These are phyloP conservation scores for Scomberomorus guttatus DNA, from an alignment of 2,797 vertebrate species.

Conservation along the genomic window DNA sequence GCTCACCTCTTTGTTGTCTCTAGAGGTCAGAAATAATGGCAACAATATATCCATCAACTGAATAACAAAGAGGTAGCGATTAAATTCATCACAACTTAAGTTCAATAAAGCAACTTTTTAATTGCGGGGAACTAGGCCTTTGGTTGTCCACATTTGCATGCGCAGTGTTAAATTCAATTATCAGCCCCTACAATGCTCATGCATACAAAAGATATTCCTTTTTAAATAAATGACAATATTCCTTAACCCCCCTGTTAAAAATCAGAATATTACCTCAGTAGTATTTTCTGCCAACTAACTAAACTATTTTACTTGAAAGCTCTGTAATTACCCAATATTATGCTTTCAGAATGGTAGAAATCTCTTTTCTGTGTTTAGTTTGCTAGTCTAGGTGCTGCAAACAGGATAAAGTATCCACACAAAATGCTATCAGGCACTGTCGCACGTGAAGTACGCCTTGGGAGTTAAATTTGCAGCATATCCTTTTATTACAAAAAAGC, in stretches of 20 bases:
- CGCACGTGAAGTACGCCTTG: background rate
- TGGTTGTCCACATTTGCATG: constrained; percentile 18
- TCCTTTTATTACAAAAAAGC: background rate
- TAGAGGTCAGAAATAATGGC: constrained; percentile 22
- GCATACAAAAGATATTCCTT: constrained; percentile 16
- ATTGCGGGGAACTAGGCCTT: background rate
- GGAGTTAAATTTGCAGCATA: background rate
- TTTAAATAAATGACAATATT: constrained; percentile 6
- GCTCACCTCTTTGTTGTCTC: background rate
- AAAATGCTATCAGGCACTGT: background rate
- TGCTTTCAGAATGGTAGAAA: background rate
- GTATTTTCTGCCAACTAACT: background rate
- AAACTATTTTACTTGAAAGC: background rate
- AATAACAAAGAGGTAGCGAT: background rate
- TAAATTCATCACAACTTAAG: background rate
- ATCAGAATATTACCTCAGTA: background rate
- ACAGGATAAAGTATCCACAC: background rate
- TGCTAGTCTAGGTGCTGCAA: background rate
- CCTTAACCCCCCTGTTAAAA: constrained; percentile 1
- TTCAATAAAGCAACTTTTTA: background rate
- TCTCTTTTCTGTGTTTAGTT: background rate
- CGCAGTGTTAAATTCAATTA: constrained; percentile 8
- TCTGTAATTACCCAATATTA: constrained; percentile 3
- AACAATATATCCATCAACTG: background rate
- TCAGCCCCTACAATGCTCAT: background rate